Evolutionary conservation across 2,113 vertebrate species (phyloP).

Genomic region (Perca fluviatilis): DNA sequence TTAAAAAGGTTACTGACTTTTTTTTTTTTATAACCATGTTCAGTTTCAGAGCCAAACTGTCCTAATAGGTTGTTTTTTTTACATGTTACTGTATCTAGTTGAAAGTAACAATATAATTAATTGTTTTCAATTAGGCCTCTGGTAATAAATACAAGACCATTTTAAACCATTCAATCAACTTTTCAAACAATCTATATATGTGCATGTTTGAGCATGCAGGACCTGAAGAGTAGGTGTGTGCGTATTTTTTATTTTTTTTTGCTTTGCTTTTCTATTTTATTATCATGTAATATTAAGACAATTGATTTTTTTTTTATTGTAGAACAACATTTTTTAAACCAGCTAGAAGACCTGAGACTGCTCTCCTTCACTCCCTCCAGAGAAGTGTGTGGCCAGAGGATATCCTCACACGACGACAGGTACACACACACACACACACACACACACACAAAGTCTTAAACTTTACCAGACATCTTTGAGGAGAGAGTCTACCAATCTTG

Average conservation of each 20-base stretch:
- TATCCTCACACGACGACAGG: slow-evolving; percentile 98
- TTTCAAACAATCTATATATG: neutral
- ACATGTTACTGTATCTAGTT: neutral
- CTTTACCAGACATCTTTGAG: neutral
- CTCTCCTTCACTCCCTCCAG: slow-evolving; percentile 97
- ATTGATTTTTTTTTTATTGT: slow-evolving; percentile 49
- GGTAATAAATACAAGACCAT: neutral
- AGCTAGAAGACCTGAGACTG: slow-evolving; percentile 95
- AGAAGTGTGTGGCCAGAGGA: slow-evolving; percentile 95
- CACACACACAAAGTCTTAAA: neutral
- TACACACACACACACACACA: slow-evolving; percentile 60
- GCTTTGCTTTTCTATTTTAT: neutral
- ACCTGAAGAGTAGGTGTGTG: neutral
- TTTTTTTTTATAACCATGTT: neutral
- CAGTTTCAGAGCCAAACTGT: neutral
- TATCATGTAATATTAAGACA: neutral
- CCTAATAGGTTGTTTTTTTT: neutral
- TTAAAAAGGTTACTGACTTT: neutral
- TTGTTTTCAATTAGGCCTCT: no score
- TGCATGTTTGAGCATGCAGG: neutral
- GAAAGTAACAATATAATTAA: neutral
- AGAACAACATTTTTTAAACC: slow-evolving; percentile 96
- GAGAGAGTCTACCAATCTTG: neutral
- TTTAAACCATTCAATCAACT: neutral
- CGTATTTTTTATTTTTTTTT: neutral